Evolutionary conservation across 2,888 invertebrate species (phyloP), one percentile per base, ranked within the genome.

Genomic region (Tribolium freemani): DNA sequence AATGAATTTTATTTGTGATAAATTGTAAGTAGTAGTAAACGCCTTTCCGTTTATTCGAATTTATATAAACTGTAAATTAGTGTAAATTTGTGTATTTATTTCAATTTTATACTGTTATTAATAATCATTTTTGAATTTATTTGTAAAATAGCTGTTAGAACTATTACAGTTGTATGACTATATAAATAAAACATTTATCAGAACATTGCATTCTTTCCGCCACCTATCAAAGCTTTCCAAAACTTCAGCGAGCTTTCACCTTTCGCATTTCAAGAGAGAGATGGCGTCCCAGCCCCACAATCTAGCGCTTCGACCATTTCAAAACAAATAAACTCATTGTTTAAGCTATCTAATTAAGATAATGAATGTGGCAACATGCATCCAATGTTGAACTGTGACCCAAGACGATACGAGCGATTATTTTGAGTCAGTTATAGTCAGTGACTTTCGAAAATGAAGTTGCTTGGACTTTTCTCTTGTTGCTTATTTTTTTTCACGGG

Each of bases 121-220:
- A 50, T 75, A 56, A 69, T 79, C 77, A 77, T 80, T 80, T 79
- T 80, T 79, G 77, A 81, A 82, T 82, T 83, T 79, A 80, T 85
- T 85, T 86, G 85, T 85, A 85, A 83, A 76, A 85, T 85, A 86
- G 84, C 85, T 84, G 86, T 86, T 86, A 85, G 85, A 84, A 82
- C 76, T 83, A 83, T 83, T 84, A 82, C 84, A 84, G 85, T 86
- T 86, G 85, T 85, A 84, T 82, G 80, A 83, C 79, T 81, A 80
- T 82, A 83, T 83, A 77, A 38, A 84, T 81, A 82, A 80, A 80
- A 80, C 76, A 77, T 80, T 80, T 81, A 80, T 79, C 73, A 77
- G 74, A 74, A 9, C 6, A 5, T 38, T 3, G 8, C 3, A 1
- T 9, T 26, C 26, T 2, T 26, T 26, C 26, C 26, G 26, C 26